Percentiles rank a stretch among this genome's conserved stretches.
phyloP scores from a whole-genome alignment of 2,888 invertebrate species.

The Nomada lathburiana region DNA sequence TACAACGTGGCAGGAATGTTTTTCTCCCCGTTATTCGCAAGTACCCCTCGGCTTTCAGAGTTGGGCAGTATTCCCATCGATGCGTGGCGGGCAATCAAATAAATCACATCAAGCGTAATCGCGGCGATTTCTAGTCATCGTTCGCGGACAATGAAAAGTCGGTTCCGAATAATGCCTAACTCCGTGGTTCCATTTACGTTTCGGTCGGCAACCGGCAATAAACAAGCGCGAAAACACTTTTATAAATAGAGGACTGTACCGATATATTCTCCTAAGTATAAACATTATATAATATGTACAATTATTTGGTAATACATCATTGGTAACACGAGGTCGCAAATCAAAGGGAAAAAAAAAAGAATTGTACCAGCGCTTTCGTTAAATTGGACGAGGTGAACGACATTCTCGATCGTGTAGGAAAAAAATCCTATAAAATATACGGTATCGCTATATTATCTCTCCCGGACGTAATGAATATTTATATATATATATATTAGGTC shows the following conservation, averaged over 20 bases:
- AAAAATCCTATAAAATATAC: constrained; percentile 41
- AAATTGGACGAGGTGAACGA: constrained; percentile 40
- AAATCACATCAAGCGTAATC: too few relatives aligned
- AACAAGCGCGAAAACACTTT: constrained; percentile 53
- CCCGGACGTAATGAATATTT: constrained; percentile 4
- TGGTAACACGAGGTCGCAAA: constrained; percentile 71
- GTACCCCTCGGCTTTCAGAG: constrained; percentile 15
- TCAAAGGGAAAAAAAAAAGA: constrained; percentile 37
- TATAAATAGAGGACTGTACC: constrained; percentile 77
- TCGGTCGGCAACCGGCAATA: constrained; percentile 46
- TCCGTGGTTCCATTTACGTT: neutral
- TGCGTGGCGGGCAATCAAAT: neutral
- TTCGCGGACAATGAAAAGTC: too few relatives aligned
- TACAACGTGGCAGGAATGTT: constrained; percentile 58
- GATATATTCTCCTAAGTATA: constrained; percentile 72
- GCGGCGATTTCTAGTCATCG: too few relatives aligned
- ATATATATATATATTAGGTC: neutral
- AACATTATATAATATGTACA: constrained; percentile 58
- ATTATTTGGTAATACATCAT: constrained; percentile 79
- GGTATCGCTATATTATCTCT: neutral
- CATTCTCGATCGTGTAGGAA: constrained; percentile 12
- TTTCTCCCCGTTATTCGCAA: constrained; percentile 31
- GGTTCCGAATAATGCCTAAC: neutral
- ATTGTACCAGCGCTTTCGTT: constrained; percentile 38
- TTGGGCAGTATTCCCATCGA: constrained; percentile 11